These are phyloP conservation scores for Orycteropus afer DNA, from an alignment of 2,113 vertebrate species.

Conservation along the genomic window DNA sequence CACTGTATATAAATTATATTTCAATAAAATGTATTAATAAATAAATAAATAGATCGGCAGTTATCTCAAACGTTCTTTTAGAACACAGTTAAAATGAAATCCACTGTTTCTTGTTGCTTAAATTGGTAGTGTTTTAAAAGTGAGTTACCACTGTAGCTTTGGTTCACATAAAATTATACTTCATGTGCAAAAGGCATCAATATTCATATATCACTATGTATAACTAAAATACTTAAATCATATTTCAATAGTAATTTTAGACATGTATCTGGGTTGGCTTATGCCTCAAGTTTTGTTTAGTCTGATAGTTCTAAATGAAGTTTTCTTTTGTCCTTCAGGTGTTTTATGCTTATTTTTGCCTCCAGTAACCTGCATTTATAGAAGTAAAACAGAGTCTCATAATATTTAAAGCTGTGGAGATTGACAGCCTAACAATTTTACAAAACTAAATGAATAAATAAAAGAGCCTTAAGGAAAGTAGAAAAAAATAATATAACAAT, in stretches of 20 bases:
- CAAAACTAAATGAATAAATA: background rate
- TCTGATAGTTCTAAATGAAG: background rate
- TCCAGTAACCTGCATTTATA: background rate
- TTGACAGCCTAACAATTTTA: constrained; percentile 48
- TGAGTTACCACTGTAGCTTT: background rate
- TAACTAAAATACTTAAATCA: background rate
- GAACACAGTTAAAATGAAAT: constrained; percentile 40
- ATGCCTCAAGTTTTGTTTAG: background rate
- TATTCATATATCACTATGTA: background rate
- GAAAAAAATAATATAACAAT: constrained; percentile 24
- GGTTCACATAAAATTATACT: constrained; percentile 12
- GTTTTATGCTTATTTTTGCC: constrained; percentile 12
- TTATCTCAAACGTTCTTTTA: background rate
- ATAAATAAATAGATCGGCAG: constrained; percentile 35
- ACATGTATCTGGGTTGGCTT: background rate
- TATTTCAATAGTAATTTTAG: background rate
- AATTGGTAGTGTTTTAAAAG: constrained; percentile 44
- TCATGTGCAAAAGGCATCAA: background rate
- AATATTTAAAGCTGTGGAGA: constrained; percentile 38
- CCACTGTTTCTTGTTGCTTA: background rate
- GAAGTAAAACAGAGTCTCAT: background rate
- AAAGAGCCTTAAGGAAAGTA: background rate
- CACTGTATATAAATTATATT: no score
- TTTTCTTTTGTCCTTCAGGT: background rate
- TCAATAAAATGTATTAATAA: no score